A percentile compares a stretch with the other conserved stretches of the same genome.
Evolutionary conservation across 2,113 vertebrate genomes (phyloP).

Genomic region (Pachyramphus minor): DNA sequence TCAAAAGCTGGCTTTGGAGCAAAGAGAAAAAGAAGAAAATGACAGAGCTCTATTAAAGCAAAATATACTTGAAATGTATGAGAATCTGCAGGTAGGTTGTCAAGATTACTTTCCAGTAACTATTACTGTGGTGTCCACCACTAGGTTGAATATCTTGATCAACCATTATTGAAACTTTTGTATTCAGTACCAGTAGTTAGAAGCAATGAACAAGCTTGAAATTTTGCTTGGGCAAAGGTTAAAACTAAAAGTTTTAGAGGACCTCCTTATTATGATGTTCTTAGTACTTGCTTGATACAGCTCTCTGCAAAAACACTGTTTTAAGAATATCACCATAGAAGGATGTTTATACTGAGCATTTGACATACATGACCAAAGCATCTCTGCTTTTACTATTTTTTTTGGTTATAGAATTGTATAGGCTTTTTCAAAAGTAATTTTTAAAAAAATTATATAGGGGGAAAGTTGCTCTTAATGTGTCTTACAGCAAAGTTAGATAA

Average conservation of each 20-base stretch:
- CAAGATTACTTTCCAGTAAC: neutral
- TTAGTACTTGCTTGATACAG: neutral
- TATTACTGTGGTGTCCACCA: neutral
- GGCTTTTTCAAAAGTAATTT: neutral
- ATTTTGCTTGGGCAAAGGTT: neutral
- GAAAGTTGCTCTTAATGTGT: neutral
- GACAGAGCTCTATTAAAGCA: conserved; percentile 68
- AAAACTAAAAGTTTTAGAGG: neutral
- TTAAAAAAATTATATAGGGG: neutral
- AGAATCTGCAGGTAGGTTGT: conserved; percentile 78
- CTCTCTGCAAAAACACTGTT: neutral
- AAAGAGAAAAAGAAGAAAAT: conserved; percentile 68
- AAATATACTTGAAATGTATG: conserved; percentile 73
- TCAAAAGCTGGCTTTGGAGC: conserved; percentile 67
- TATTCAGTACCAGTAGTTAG: neutral
- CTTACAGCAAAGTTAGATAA: neutral
- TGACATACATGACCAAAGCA: neutral
- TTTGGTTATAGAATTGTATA: neutral
- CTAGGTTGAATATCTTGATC: neutral
- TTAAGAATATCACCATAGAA: neutral
- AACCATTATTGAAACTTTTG: neutral
- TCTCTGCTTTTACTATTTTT: neutral
- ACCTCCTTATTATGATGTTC: neutral
- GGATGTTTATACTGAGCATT: neutral
- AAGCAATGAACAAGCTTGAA: neutral